phyloP scores from a whole-genome alignment of 2,797 vertebrate genomes.

The Gymnocypris eckloni region DNA sequence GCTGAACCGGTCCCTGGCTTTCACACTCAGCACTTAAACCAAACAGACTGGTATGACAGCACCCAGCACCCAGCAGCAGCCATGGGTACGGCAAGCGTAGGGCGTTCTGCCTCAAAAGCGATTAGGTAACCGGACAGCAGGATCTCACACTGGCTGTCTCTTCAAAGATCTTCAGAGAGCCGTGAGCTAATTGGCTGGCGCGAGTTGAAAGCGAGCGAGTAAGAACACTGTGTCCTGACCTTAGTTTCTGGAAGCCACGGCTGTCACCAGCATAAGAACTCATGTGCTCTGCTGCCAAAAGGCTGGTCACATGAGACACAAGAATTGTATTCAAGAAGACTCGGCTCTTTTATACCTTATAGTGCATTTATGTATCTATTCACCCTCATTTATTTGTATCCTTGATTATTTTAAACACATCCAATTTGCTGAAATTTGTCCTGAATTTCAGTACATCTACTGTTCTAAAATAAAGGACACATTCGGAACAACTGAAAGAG shows the following conservation, averaged over 20 bases:
- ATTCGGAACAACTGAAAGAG: neutral
- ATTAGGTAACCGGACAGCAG: conserved; percentile 9
- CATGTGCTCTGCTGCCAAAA: conserved; percentile 27
- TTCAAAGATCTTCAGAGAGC: conserved; percentile 31
- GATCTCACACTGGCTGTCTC: conserved; percentile 29
- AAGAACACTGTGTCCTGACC: conserved; percentile 62
- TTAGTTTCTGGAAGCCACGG: conserved; percentile 50
- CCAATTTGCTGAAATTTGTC: neutral
- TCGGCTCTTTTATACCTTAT: neutral
- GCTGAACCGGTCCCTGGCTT: conserved; percentile 7
- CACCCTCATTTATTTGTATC: neutral
- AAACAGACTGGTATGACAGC: conserved; percentile 30
- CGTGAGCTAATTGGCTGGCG: conserved; percentile 56
- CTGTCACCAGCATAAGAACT: conserved; percentile 37
- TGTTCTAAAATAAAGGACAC: conserved; percentile 1
- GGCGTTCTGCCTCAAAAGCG: neutral
- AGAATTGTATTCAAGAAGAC: conserved; percentile 12
- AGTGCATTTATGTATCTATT: neutral
- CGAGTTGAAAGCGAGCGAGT: conserved; percentile 43
- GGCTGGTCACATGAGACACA: conserved; percentile 12
- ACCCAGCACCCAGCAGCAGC: conserved; percentile 17
- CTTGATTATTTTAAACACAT: conserved; percentile 11
- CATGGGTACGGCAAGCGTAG: conserved; percentile 8
- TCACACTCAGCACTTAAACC: conserved; percentile 21
- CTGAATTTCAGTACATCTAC: neutral